Conservation (phyloP, 2,113 vertebrate genomes). For the Axis porcinus region DNA sequence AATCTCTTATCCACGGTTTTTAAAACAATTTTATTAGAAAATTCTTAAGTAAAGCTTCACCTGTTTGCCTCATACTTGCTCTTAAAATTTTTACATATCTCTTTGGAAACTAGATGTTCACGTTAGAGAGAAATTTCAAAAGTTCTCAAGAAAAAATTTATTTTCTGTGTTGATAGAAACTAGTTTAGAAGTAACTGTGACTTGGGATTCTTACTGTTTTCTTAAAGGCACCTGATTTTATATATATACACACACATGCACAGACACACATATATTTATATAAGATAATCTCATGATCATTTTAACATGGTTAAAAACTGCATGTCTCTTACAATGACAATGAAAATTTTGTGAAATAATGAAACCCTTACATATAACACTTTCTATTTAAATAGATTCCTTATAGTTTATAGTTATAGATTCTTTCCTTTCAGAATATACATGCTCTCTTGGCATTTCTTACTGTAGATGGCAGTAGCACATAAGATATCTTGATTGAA, state of each 20-base stretch:
- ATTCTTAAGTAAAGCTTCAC: background rate
- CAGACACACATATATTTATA: background rate
- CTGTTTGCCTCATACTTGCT: background rate
- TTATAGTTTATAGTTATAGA: background rate
- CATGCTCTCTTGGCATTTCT: background rate
- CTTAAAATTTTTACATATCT: background rate
- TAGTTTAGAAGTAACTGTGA: background rate
- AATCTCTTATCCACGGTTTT: background rate
- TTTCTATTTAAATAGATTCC: background rate
- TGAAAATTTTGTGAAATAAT: background rate
- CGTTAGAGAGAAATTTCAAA: background rate
- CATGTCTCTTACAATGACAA: background rate
- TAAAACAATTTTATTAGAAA: background rate
- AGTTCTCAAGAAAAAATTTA: background rate
- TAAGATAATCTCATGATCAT: background rate
- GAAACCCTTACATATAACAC: background rate
- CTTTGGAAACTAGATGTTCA: background rate
- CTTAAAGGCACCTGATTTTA: background rate
- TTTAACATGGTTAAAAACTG: constrained; percentile 22
- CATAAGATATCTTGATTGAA: background rate
- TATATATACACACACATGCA: background rate
- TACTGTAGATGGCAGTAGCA: constrained; percentile 63
- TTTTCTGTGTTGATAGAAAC: background rate
- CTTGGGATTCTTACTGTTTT: background rate
- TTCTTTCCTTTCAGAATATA: background rate